phyloP scores from a whole-genome alignment of 2,113 vertebrate species.

The Rhinolophus sinicus region DNA sequence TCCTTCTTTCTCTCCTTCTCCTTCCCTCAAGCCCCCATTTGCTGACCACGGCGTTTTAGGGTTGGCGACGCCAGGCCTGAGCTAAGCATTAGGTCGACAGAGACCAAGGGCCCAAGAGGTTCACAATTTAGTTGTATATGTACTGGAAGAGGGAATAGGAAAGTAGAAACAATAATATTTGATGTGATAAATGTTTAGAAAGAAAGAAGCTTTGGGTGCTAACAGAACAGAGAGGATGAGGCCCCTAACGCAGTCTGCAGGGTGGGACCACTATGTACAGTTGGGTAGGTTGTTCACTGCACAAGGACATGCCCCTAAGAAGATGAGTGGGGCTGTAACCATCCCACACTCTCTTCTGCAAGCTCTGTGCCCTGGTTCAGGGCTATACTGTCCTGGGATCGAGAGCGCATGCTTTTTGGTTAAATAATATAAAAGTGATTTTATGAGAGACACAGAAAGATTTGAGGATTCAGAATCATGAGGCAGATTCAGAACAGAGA shows the following conservation, averaged over 20 bases:
- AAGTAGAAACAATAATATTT: neutral
- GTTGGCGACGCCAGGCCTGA: neutral
- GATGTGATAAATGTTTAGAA: neutral
- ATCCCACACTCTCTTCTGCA: neutral
- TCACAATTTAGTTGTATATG: neutral
- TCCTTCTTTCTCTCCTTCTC: neutral
- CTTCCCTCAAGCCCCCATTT: neutral
- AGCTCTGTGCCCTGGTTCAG: neutral
- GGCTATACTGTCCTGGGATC: neutral
- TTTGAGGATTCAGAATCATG: neutral
- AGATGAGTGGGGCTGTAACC: fast-evolving
- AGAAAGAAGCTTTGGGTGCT: neutral
- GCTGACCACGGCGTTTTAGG: neutral
- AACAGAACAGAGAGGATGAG: neutral
- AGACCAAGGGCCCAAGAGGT: fast-evolving
- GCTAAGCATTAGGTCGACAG: neutral
- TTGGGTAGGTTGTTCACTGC: neutral
- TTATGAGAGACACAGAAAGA: neutral
- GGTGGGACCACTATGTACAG: neutral
- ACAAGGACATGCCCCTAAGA: neutral
- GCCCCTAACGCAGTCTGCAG: neutral
- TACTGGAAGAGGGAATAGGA: neutral
- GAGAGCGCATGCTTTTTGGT: neutral
- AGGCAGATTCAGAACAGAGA: neutral
- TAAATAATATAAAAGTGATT: neutral